These are phyloP conservation scores for Chelonus insularis DNA, from an alignment of 1,140 invertebrate species.

Conservation along the genomic window DNA sequence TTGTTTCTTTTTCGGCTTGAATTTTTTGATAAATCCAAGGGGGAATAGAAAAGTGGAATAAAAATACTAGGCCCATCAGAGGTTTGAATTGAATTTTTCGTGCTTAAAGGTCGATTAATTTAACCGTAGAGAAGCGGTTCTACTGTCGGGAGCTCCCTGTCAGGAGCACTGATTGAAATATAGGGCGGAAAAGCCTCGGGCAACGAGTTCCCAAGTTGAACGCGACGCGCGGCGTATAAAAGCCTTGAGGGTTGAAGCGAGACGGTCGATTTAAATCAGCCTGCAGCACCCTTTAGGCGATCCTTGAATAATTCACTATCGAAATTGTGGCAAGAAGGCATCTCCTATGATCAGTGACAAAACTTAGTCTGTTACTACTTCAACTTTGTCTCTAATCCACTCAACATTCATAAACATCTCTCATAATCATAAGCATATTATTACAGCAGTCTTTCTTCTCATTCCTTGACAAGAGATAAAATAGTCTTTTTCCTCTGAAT, in stretches of 20 bases:
- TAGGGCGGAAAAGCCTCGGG: conserved; percentile 51
- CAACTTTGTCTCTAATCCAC: conserved; percentile 8
- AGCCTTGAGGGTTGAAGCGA: conserved; percentile 32
- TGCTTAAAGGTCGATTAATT: conserved; percentile 55
- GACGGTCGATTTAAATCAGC: conserved; percentile 50
- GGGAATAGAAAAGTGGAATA: neutral
- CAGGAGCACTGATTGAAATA: conserved; percentile 56
- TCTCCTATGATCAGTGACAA: conserved; percentile 34
- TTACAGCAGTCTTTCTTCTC: neutral
- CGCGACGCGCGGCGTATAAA: conserved; percentile 28
- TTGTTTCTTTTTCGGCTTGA: too few relatives aligned
- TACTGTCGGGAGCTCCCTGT: conserved; percentile 36
- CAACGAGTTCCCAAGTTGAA: conserved; percentile 42
- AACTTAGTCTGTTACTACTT: conserved; percentile 16
- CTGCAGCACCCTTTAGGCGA: conserved; percentile 44
- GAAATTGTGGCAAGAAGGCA: conserved; percentile 41
- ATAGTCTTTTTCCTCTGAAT: too few relatives aligned
- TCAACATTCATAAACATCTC: conserved; percentile 5
- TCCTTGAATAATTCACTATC: conserved; percentile 50
- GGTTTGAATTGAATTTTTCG: conserved; percentile 48
- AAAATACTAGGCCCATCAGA: conserved; percentile 27
- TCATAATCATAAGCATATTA: conserved; percentile 13
- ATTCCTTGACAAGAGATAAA: too few relatives aligned
- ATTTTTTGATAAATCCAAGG: neutral
- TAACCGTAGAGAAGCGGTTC: conserved; percentile 24